Evolutionary conservation across 2,113 vertebrate genomes (phyloP).

Genomic region (Aptenodytes patagonicus): DNA sequence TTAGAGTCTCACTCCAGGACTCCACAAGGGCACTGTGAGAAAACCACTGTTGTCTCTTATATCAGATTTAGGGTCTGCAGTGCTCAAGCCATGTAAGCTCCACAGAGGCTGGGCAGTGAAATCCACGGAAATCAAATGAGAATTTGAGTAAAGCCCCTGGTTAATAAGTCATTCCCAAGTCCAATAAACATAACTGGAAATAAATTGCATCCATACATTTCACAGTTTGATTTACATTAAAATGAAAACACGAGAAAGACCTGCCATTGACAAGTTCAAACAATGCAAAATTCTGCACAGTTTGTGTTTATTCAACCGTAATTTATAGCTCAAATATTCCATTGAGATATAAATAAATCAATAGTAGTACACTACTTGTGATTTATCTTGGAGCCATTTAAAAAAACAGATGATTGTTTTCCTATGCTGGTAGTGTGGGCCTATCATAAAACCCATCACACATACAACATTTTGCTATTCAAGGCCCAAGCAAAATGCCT

Average conservation of each 20-base stretch:
- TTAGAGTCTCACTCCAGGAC: conserved; percentile 13
- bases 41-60: conserved; percentile 32
- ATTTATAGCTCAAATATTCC: conserved; percentile 53
- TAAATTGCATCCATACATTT: conserved; percentile 64
- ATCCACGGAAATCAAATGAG: conserved; percentile 61
- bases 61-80: conserved; percentile 30
- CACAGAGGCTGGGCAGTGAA: conserved; percentile 29
- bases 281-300: conserved; percentile 37
- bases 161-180: conserved; percentile 56
- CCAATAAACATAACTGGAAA: conserved; percentile 64
- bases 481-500: conserved; percentile 14
- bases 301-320: conserved; percentile 36
- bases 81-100: conserved; percentile 21
- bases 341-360: conserved; percentile 60
- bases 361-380: conserved; percentile 1
- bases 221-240: conserved; percentile 66
- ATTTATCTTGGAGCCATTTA: conserved; percentile 25
- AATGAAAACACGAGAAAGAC: conserved; percentile 40
- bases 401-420: conserved; percentile 27
- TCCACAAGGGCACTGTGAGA: conserved; percentile 36
- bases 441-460: conserved; percentile 6
- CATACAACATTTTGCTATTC: not conserved
- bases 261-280: conserved; percentile 50
- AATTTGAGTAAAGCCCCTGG: conserved; percentile 56
- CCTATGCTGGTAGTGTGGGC: not conserved